phyloP scores from a whole-genome alignment of 1,140 invertebrate genomes.

The Tetramorium simillimum region DNA sequence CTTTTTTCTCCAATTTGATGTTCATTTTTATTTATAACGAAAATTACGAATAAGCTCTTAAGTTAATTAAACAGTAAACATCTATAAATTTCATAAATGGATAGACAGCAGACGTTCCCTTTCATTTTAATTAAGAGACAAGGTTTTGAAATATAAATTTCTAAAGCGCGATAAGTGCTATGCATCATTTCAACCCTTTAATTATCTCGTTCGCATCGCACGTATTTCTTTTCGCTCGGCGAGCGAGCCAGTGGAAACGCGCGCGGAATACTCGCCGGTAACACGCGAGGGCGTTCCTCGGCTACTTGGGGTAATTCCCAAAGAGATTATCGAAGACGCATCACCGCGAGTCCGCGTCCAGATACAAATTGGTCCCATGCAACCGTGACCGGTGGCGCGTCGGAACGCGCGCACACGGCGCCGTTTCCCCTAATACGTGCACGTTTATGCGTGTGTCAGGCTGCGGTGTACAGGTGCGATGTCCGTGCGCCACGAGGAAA shows the following conservation, averaged over 20 bases:
- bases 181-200: neutral
- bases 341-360: constrained; percentile 71
- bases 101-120: neutral
- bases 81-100: neutral
- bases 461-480: constrained; percentile 70
- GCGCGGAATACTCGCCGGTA: constrained; percentile 34
- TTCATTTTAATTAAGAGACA: neutral
- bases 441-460: constrained; percentile 60
- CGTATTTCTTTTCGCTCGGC: constrained; percentile 22
- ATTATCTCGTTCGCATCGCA: constrained; percentile 27
- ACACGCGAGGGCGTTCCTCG: constrained; percentile 45
- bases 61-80: neutral
- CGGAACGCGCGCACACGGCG: constrained; percentile 32
- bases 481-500: constrained; percentile 78
- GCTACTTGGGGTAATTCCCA: constrained; percentile 68
- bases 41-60: neutral
- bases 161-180: neutral
- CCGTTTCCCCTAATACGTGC: constrained; percentile 16
- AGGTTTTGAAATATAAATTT: neutral
- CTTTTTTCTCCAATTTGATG: neutral
- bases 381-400: constrained; percentile 68
- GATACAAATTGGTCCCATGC: constrained; percentile 79
- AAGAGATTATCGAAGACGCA: constrained; percentile 77
- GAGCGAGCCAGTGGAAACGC: neutral
- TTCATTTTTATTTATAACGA: neutral